These are phyloP conservation scores for Pygoscelis antarcticus DNA, from an alignment of 2,113 vertebrate genomes.

Conservation along the genomic window DNA sequence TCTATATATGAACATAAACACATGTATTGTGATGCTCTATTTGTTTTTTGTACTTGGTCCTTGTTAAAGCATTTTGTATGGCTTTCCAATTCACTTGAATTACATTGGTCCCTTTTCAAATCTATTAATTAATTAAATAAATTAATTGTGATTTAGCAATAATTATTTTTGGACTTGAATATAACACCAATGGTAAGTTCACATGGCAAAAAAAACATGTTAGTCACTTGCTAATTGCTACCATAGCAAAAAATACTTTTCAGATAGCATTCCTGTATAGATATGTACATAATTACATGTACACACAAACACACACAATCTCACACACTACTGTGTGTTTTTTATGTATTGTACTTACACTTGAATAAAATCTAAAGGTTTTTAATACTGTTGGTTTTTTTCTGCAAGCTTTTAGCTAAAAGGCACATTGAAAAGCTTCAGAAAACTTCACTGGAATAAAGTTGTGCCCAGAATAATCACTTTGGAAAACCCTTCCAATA, in stretches of 20 bases:
- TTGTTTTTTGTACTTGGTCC: not conserved
- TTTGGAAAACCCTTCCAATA: not conserved
- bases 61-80: not conserved
- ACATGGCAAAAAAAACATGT: not conserved
- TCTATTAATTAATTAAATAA: not conserved
- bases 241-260: not conserved
- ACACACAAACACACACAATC: not conserved
- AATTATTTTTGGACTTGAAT: not conserved
- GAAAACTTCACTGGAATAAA: not conserved
- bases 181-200: not conserved
- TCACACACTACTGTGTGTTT: not conserved
- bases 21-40: not conserved
- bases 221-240: not conserved
- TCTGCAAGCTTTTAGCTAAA: not conserved
- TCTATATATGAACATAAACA: not conserved
- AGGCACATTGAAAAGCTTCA: not conserved
- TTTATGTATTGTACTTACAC: not conserved
- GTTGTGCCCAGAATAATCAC: not conserved
- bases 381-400: not conserved
- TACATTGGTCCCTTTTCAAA: fast-evolving
- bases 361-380: not conserved
- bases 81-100: not conserved
- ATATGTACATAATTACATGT: not conserved
- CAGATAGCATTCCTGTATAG: not conserved
- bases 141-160: not conserved